Conservation (phyloP, 1,140 invertebrate species). For the Leptinotarsa defecta region DNA sequence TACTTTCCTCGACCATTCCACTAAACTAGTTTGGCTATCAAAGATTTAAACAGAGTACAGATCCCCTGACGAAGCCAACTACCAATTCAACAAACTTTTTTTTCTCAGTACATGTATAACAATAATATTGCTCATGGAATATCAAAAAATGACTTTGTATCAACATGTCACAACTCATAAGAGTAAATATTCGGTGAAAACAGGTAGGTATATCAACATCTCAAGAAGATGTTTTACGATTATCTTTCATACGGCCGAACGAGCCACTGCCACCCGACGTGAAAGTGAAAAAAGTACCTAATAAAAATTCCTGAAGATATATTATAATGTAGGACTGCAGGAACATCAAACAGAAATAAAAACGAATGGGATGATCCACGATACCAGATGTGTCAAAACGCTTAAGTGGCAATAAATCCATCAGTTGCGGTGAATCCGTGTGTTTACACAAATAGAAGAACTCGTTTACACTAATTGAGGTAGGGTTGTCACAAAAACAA, state of each 20-base stretch:
- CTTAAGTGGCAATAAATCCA: slow-evolving; percentile 21
- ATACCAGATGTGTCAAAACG: slow-evolving; percentile 25
- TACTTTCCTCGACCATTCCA: too few species aligned
- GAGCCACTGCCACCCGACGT: background rate
- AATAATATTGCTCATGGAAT: background rate
- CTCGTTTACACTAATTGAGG: too few species aligned
- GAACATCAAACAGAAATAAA: slow-evolving; percentile 2
- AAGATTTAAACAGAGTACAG: background rate
- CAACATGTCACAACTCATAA: background rate
- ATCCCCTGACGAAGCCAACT: background rate
- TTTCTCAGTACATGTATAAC: background rate
- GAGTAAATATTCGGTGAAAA: background rate
- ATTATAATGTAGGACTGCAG: background rate
- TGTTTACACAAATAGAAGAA: slow-evolving; percentile 18
- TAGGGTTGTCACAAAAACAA: too few species aligned
- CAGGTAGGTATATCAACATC: background rate
- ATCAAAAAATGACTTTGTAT: too few species aligned
- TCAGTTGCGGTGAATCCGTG: slow-evolving; percentile 9
- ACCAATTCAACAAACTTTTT: background rate
- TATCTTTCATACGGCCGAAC: background rate
- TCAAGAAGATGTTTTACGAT: background rate
- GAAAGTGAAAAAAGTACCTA: background rate
- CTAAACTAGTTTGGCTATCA: too few species aligned
- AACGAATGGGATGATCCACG: slow-evolving; percentile 2
- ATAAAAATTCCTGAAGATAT: slow-evolving; percentile 17